These are phyloP conservation scores for Dicaeum eximium DNA, from an alignment of 2,113 vertebrate genomes.

Conservation along the genomic window DNA sequence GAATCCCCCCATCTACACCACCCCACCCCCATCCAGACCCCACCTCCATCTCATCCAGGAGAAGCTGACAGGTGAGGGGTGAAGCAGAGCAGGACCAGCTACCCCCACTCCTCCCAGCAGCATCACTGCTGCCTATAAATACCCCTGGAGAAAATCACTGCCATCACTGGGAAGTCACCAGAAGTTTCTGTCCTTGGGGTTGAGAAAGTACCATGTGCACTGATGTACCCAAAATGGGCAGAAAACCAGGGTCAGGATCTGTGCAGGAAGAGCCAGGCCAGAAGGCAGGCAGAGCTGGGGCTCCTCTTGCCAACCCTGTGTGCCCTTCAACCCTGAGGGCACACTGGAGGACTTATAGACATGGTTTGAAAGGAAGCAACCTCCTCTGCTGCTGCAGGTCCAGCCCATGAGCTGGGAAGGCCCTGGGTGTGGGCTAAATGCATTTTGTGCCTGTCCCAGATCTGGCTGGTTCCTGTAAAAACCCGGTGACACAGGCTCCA, in stretches of 20 bases:
- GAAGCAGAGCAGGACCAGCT: background rate
- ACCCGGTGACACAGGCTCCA: slow-evolving; percentile 3
- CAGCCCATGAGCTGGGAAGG: background rate
- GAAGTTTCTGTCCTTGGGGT: background rate
- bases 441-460: background rate
- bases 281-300: background rate
- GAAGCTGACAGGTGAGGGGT: background rate
- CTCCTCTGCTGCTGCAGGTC: background rate
- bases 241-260: background rate
- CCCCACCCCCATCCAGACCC: no score
- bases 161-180: rapidly evolving
- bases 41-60: background rate
- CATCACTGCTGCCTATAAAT: background rate
- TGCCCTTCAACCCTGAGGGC: background rate
- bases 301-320: background rate
- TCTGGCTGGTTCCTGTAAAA: background rate
- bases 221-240: rapidly evolving
- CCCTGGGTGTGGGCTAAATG: background rate
- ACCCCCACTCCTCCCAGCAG: background rate
- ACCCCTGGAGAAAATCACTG: background rate
- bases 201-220: rapidly evolving
- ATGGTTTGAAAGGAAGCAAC: background rate
- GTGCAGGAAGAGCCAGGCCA: background rate
- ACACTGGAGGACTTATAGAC: background rate
- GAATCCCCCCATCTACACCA: background rate